Evolutionary conservation across 2,888 invertebrate genomes (phyloP), one percentile per base, ranked within the genome.

Genomic region (Philaethria dido): DNA sequence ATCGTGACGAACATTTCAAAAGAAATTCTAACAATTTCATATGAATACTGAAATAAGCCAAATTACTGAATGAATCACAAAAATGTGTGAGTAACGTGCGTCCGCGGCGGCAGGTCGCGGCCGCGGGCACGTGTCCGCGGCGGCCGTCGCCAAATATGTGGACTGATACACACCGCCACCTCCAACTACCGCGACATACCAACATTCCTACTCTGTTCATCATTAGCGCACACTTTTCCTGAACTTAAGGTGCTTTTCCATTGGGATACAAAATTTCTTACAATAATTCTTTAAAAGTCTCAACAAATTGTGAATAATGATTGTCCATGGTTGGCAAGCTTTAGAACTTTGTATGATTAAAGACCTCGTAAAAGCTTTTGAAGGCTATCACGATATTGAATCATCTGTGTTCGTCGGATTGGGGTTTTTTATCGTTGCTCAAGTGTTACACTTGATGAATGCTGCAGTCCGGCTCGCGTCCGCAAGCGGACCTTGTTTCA

Each of bases 31-130:
- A 69, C 13, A 62, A 69, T 66, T 54, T 62, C n/a, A 22, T 25
- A 54, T 60, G 44, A 55, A 39, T 33, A 50, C 66, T 44, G 36
- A 59, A 69, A 66, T 62, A 44, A 44, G 42, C 52, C 61, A 25
- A 57, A 63, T 59, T 52, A 55, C 54, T 64, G 47, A 64, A 54
- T 69, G 66, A 69, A 66, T 69, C 69, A 69, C 69, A 63, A 63
- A 60, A 66, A 66, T 69, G 29, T 42, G 39, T 64, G 68, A 65
- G 69, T 62, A 69, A 66, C 13, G 64, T 45, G 54, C 13, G 54
- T 13, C 22, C 14, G 45, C 14, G 39, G 11, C 20, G 39, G 54
- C 57, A 29, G 29, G n/a, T 29, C 33, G 9, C 33, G 33, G 33
- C 33, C 8, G 33, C 33, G 33, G 50, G 62, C 59, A n/a, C 25